phyloP scores from a whole-genome alignment of 2,888 invertebrate genomes.

The Sisyra nigra region DNA sequence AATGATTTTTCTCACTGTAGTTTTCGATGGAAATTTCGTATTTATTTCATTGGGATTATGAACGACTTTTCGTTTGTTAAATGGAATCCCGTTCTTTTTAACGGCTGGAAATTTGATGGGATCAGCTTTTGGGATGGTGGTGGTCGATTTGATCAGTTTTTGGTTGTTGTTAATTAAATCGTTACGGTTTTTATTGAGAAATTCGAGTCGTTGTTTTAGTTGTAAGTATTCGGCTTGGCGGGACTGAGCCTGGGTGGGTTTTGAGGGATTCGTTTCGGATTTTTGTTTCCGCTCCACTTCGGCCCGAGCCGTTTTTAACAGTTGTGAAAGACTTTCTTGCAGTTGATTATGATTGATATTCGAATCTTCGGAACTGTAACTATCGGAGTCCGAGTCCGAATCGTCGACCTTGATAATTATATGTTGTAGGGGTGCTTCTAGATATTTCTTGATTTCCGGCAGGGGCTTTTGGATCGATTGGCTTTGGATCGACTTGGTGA shows the following conservation, averaged over 20 bases:
- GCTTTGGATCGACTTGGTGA: conserved; percentile 9
- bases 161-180: too few species aligned
- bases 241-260: conserved; percentile 20
- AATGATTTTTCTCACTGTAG: background rate
- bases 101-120: too few species aligned
- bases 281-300: conserved; percentile 17
- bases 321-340: conserved; percentile 19
- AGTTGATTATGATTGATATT: background rate
- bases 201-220: conserved; percentile 16
- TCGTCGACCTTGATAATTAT: conserved; percentile 24
- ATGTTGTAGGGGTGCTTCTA: conserved; percentile 16
- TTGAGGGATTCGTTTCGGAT: conserved; percentile 3
- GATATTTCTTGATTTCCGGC: background rate
- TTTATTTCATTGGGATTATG: background rate
- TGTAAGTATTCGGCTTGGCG: conserved; percentile 26
- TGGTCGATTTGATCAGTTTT: too few species aligned
- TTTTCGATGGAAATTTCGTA: background rate
- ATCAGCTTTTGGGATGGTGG: too few species aligned
- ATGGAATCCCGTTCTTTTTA: too few species aligned
- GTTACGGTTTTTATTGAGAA: background rate
- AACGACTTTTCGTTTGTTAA: too few species aligned
- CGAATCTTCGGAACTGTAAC: conserved; percentile 12
- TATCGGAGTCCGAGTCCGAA: conserved; percentile 22
- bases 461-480: background rate
- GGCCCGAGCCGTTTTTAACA: conserved; percentile 24